phyloP scores from a whole-genome alignment of 2,797 vertebrate species.

The Pantherophis vulpinus region DNA sequence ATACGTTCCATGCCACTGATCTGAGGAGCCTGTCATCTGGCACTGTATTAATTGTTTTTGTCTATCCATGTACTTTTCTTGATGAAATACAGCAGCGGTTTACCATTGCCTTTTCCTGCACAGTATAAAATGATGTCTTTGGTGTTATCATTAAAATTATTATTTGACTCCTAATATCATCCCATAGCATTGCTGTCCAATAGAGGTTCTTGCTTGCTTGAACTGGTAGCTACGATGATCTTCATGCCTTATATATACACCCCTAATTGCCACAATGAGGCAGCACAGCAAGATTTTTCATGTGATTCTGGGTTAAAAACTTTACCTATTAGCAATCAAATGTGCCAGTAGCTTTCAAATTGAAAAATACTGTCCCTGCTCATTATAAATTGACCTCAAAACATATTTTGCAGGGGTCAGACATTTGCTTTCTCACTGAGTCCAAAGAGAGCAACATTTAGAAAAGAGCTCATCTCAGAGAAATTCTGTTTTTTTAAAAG shows the following conservation, averaged over 20 bases:
- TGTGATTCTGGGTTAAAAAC: not conserved
- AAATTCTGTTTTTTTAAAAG: not conserved
- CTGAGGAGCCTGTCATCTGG: not conserved
- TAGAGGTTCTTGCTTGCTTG: not conserved
- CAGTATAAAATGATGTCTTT: not conserved
- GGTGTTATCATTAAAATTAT: not conserved
- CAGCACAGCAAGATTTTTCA: not conserved
- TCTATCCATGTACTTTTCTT: not conserved
- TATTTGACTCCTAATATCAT: not conserved
- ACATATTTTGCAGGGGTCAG: not conserved
- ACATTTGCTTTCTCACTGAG: not conserved
- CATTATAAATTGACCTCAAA: not conserved
- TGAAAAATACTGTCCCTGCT: not conserved
- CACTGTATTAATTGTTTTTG: not conserved
- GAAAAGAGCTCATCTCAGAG: not conserved
- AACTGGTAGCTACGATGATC: not conserved
- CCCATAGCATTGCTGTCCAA: not conserved
- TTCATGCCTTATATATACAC: not conserved
- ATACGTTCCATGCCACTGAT: not conserved
- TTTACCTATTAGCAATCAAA: not conserved
- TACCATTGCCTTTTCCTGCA: not conserved
- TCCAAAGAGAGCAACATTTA: not conserved
- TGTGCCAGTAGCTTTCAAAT: not conserved
- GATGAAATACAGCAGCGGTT: not conserved
- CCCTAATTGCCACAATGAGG: not conserved